Base-by-base conservation (phyloP, 2,888 invertebrate genomes). In the Chelonus formosanus region DNA sequence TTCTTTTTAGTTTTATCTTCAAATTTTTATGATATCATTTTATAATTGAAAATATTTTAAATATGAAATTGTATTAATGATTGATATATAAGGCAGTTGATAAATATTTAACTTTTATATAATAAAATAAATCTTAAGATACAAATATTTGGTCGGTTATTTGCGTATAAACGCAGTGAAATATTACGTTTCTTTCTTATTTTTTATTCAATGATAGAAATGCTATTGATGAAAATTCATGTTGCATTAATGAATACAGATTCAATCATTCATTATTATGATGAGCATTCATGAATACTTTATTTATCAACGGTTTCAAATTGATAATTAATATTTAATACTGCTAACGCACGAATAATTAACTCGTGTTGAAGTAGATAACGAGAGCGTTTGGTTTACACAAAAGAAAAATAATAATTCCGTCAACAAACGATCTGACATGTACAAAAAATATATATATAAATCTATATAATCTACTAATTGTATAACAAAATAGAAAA, bases 61-160 rank as follows among this genome's bases (percentile, higher is more conserved):
- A 20, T 20, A 20, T 20, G 2, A 20, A 20, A 20, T 20, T 1
- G 20, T 20, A 20, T 20, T 20, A 20, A 20, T 20, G 2, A 20
- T 20, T 20, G 20, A 20, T 20, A 20, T 20, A 20, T 20, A 45
- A 5, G 5, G n/a, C 31, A 35, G 57, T 44, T 57, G 44, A 57
- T 44, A 44, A 57, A 45, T 57, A 8, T 48, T 10, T 48, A 44
- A 2, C n/a, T 45, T 70, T 71, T 62, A 71, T 20, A 65, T 73
- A 70, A 40, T 55, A 10, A 70, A 67, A 72, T 72, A 71, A 72
- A 71, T 73, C 73, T 69, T 48, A 48, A 72, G 73, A 72, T 78
- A 77, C 74, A 76, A 81, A 83, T 83, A 84, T 84, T 84, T 84
- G 84, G 84, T 84, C 81, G 78, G 81, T 81, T 79, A 75, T 65